Conservation (phyloP, 1,140 invertebrate species). For the Aethina tumida region DNA sequence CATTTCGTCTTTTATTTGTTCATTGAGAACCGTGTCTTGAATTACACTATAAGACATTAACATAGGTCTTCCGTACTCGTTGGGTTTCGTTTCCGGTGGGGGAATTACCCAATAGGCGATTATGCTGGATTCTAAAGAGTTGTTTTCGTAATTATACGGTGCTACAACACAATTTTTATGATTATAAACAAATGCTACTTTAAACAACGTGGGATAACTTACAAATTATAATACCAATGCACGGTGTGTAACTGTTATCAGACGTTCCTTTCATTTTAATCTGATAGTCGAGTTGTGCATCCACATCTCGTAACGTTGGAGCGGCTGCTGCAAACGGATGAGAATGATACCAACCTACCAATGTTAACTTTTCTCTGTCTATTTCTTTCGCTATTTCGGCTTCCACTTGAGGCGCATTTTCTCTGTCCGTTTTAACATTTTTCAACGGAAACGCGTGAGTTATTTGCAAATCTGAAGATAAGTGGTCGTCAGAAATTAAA, state of each 20-base stretch:
- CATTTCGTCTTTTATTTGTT: slow-evolving; percentile 79
- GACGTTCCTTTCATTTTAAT: slow-evolving; percentile 85
- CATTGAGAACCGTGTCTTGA: slow-evolving; percentile 71
- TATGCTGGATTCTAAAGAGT: slow-evolving; percentile 66
- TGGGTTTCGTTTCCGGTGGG: slow-evolving; percentile 79
- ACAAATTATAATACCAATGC: slow-evolving; percentile 89
- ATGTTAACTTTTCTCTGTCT: slow-evolving; percentile 64
- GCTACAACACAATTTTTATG: slow-evolving; percentile 46
- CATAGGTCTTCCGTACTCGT: slow-evolving; percentile 86
- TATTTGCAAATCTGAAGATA: slow-evolving; percentile 64
- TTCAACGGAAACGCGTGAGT: slow-evolving; percentile 84
- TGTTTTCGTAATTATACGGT: slow-evolving; percentile 72
- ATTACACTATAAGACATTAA: slow-evolving; percentile 74
- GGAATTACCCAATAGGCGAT: slow-evolving; percentile 91
- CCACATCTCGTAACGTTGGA: slow-evolving; percentile 81
- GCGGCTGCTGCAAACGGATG: slow-evolving; percentile 82
- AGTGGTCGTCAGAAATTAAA: neutral
- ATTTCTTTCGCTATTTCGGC: slow-evolving; percentile 73
- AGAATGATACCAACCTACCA: slow-evolving; percentile 96
- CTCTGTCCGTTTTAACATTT: slow-evolving; percentile 67
- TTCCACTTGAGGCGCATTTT: slow-evolving; percentile 61
- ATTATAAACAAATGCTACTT: slow-evolving; percentile 4
- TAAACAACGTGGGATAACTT: slow-evolving; percentile 31
- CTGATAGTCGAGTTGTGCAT: slow-evolving; percentile 89
- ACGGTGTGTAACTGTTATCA: slow-evolving; percentile 84